Conservation (phyloP, 1,140 invertebrate genomes). For the Drosophila subobscura region DNA sequence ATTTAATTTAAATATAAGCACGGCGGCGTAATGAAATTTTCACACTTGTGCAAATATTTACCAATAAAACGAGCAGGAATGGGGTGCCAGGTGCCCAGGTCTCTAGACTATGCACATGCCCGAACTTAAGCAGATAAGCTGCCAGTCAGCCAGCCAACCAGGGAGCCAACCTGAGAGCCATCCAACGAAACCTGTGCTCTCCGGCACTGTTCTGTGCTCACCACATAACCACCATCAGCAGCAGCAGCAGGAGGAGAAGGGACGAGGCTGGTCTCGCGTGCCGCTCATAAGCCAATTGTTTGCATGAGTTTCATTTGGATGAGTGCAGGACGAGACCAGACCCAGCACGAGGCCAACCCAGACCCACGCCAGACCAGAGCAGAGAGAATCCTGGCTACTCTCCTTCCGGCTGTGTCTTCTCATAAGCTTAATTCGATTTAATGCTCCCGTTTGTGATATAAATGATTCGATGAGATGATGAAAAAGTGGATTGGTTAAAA, state of each 20-base stretch:
- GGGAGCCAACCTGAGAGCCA: conserved; percentile 31
- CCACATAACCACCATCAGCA: conserved; percentile 11
- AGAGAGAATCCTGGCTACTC: conserved; percentile 20
- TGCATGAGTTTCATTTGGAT: conserved; percentile 79
- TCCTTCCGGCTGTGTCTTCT: conserved; percentile 57
- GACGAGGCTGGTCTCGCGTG: conserved; percentile 45
- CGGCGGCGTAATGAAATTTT: conserved; percentile 82
- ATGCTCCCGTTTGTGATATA: conserved; percentile 83
- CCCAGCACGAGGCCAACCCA: neutral
- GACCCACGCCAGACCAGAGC: no score
- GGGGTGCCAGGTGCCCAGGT: conserved; percentile 20
- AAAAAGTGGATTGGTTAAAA: conserved; percentile 82
- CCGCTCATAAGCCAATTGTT: conserved; percentile 80
- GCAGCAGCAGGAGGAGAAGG: conserved; percentile 6
- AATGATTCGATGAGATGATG: conserved; percentile 82
- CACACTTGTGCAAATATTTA: conserved; percentile 83
- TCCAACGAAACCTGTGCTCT: conserved; percentile 25
- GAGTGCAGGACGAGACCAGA: conserved; percentile 58
- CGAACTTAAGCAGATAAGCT: conserved; percentile 78
- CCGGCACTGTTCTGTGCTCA: conserved; percentile 17
- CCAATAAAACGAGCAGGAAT: conserved; percentile 67
- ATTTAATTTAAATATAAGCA: conserved; percentile 83
- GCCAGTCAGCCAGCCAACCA: conserved; percentile 42
- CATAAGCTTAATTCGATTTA: conserved; percentile 83
- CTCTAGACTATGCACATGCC: conserved; percentile 58